Base-by-base conservation (phyloP, 2,797 vertebrate genomes). In the Apogon talboti region DNA sequence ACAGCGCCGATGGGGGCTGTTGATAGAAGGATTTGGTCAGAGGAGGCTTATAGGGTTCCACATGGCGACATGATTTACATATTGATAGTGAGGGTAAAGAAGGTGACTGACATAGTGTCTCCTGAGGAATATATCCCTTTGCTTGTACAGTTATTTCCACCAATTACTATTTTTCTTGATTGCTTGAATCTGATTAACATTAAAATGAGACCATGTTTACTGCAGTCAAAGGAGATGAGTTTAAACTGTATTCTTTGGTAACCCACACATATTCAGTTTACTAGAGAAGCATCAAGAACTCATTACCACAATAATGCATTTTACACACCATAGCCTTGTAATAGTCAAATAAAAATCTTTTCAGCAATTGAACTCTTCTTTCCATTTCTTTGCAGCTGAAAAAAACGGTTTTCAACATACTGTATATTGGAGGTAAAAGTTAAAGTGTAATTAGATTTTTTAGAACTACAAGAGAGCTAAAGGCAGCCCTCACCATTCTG, bases 1-100 rank as follows among this genome's bases (percentile, higher is more conserved):
- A 66, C 59, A 66, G 63, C 48, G 66, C 51, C 28, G 19, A 51
- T 35, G 21, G 33, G 52, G 47, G 19, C 47, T 53, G 30, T n/a
- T 63, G 62, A 59, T 24, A 55, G 54, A 21, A 54, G 41, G 38
- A 13, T 46, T 19, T 41, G 56, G 66, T 63, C 24, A 48, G 33
- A 18, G 21, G 38, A 5, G 49, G 30, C 41, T 69, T 50, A 46
- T 46, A 40, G 10, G 1, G 3, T 56, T 67, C 42, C 48, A 68
- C 42, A 66, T 49, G 13, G 66, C 42, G 37, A 41, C 24, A 24
- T 52, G 38, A 72, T 66, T 76, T 60, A 49, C 58, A 66, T 68
- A 63, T 56, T 74, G 49, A 71, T 56, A 53, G 24, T 44, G 47
- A 51, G 33, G 18, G 16, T 57, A 50, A 44, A 37, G n/a, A 44